Conservation (phyloP, 1,140 invertebrate species). For the Calosoma granatense region DNA sequence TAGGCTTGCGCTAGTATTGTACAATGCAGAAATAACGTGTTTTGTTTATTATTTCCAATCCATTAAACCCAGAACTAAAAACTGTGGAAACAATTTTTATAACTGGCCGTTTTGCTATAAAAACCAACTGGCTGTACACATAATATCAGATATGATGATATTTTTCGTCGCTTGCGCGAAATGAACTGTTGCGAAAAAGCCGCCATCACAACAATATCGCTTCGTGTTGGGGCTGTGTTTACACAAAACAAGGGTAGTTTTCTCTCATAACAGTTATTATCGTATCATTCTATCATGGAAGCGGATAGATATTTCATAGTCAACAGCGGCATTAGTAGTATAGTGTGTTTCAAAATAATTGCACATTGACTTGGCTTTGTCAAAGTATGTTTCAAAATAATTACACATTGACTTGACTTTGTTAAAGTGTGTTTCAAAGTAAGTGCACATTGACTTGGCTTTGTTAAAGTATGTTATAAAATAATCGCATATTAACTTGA, state of each 20-base stretch:
- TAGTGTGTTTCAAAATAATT: neutral
- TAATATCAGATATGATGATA: neutral
- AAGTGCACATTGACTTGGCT: neutral
- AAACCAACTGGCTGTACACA: neutral
- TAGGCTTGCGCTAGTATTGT: no score
- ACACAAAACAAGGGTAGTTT: neutral
- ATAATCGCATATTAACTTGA: no score
- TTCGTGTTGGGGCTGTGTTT: neutral
- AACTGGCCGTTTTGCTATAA: neutral
- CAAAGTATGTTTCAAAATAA: neutral
- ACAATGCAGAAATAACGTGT: no score
- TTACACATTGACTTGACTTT: neutral
- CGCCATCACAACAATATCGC: neutral
- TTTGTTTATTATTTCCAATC: neutral
- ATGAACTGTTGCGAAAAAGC: neutral
- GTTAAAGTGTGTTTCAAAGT: neutral
- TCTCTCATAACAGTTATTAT: neutral
- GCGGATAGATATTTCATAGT: neutral
- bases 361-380: neutral
- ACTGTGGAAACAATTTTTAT: neutral
- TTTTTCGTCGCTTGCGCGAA: neutral
- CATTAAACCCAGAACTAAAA: neutral
- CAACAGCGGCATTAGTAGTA: no score
- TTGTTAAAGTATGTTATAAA: no score
- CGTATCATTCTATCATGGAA: neutral